Conservation (phyloP, 1,140 invertebrate genomes). For the Phenacoccus solenopsis region DNA sequence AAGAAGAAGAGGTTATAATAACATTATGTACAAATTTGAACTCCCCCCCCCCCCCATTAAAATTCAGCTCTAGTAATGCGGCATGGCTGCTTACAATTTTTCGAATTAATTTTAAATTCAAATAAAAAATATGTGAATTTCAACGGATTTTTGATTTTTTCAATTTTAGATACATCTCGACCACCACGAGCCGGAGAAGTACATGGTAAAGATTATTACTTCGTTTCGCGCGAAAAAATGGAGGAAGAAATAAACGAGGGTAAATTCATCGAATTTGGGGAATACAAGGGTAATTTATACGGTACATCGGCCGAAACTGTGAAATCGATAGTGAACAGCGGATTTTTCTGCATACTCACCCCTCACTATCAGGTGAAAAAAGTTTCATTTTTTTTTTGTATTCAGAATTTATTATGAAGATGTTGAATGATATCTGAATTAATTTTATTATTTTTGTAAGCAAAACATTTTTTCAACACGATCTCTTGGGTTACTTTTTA, state of each 20-base stretch:
- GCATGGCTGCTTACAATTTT: too few species aligned
- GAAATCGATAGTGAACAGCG: slow-evolving; percentile 69
- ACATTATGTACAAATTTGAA: too few species aligned
- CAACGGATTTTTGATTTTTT: too few species aligned
- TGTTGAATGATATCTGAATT: not conserved
- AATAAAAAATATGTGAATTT: too few species aligned
- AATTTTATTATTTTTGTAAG: not conserved
- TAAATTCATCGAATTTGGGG: slow-evolving; percentile 91
- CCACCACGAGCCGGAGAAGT: slow-evolving; percentile 68
- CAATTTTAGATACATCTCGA: slow-evolving; percentile 81
- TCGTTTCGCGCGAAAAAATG: slow-evolving; percentile 78
- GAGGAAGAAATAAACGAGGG: slow-evolving; percentile 77
- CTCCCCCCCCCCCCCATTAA: too few species aligned
- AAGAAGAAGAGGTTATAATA: too few species aligned
- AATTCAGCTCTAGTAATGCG: too few species aligned
- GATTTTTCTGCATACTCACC: slow-evolving; percentile 83
- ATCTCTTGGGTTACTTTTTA: slow-evolving; percentile 36
- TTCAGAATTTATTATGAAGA: not conserved
- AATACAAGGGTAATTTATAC: slow-evolving; percentile 94
- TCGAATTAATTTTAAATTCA: too few species aligned
- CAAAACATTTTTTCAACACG: not conserved
- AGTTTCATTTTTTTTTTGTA: too few species aligned
- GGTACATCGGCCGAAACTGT: slow-evolving; percentile 87
- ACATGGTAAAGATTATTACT: slow-evolving; percentile 90
- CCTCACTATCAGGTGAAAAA: slow-evolving; percentile 66